Evolutionary conservation across 2,888 invertebrate genomes (phyloP).

Genomic region (Allygus modestus): DNA sequence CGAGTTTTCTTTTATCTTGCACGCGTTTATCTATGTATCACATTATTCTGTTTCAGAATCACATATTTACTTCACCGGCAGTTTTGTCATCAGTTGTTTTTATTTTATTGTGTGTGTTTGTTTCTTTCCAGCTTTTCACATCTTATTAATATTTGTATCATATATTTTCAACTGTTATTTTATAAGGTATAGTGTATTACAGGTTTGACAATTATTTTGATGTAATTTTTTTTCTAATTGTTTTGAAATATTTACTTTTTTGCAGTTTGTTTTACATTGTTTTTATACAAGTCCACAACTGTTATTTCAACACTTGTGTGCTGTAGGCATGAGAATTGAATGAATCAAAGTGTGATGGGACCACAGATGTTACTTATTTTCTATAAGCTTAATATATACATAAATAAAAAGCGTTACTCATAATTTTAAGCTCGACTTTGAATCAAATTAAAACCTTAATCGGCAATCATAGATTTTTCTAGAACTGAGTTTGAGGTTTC

Average conservation of each 20-base stretch:
- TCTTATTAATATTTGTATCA: neutral
- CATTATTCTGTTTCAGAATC: constrained; percentile 32
- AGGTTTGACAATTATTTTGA: too few species aligned
- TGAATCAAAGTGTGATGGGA: neutral
- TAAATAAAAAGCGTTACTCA: too few species aligned
- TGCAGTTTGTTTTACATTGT: neutral
- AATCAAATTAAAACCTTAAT: too few species aligned
- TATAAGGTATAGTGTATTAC: too few species aligned
- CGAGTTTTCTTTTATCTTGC: constrained; percentile 53
- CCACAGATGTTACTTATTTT: neutral
- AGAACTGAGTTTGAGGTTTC: too few species aligned
- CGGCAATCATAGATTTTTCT: too few species aligned
- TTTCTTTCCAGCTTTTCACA: constrained; percentile 5
- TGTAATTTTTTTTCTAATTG: neutral
- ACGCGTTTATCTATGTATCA: constrained; percentile 4
- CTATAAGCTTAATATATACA: too few species aligned
- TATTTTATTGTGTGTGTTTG: constrained; percentile 7
- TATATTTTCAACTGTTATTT: too few species aligned
- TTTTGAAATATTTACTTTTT: neutral
- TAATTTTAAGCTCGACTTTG: too few species aligned
- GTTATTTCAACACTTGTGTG: neutral
- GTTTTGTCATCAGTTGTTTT: constrained; percentile 10
- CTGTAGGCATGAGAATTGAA: too few species aligned
- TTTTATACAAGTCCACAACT: neutral
- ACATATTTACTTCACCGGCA: neutral